phyloP scores from a whole-genome alignment of 2,113 vertebrate species.

The Lucifuga dentata region DNA sequence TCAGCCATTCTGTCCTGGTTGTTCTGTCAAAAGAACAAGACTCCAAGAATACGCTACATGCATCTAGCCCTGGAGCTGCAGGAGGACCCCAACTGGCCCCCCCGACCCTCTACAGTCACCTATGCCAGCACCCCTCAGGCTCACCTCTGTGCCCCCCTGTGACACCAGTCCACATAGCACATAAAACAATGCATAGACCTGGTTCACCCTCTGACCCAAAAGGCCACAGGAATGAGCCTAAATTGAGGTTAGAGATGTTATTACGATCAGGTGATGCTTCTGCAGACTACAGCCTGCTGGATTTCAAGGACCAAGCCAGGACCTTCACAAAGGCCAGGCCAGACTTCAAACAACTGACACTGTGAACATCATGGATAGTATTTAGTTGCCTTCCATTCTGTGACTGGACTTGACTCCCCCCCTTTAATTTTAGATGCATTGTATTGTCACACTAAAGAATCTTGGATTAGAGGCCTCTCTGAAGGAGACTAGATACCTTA shows the following conservation, averaged over 20 bases:
- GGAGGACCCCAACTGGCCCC: constrained; percentile 91
- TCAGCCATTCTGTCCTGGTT: constrained; percentile 80
- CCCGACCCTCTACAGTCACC: constrained; percentile 87
- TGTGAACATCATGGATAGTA: constrained; percentile 11
- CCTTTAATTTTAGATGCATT: not conserved
- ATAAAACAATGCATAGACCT: constrained; percentile 16
- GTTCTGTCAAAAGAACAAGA: constrained; percentile 79
- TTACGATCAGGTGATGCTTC: not conserved
- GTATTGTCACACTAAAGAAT: constrained; percentile 9
- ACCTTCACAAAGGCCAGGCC: not conserved
- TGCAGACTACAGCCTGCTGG: not conserved
- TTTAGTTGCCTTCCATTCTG: not conserved
- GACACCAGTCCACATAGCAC: constrained; percentile 11
- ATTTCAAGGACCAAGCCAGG: not conserved
- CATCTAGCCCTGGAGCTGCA: constrained; percentile 90
- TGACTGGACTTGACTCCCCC: not conserved
- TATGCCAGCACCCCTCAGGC: constrained; percentile 79
- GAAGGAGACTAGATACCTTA: not conserved
- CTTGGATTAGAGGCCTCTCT: constrained; percentile 12
- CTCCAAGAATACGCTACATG: constrained; percentile 87
- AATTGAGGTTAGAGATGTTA: constrained; percentile 5
- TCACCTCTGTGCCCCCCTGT: constrained; percentile 37
- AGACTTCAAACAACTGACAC: not conserved
- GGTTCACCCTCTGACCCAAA: not conserved
- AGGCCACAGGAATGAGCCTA: not conserved